These are phyloP conservation scores for Canis aureus DNA, from an alignment of 2,113 vertebrate genomes.

Conservation along the genomic window DNA sequence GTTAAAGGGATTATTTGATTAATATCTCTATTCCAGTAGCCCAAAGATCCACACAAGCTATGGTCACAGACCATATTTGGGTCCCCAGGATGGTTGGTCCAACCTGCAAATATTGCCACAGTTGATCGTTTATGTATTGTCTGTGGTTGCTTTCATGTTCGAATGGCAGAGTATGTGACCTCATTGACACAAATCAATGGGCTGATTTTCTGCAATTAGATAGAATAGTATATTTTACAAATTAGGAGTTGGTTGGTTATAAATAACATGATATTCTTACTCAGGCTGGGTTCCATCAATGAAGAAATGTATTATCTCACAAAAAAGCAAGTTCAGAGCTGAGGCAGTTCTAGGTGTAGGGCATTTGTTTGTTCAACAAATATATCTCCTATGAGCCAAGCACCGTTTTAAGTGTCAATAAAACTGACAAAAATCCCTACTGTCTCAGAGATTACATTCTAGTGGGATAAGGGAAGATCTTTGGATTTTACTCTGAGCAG, in stretches of 20 bases:
- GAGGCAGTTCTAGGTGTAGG: neutral
- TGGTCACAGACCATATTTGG: neutral
- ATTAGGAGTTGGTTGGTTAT: neutral
- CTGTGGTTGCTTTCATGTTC: neutral
- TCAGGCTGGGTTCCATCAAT: neutral
- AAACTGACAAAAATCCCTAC: neutral
- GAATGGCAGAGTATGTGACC: neutral
- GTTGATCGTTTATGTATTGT: neutral
- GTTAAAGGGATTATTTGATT: neutral
- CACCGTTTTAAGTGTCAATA: neutral
- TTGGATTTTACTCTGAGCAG: neutral
- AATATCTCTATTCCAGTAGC: neutral
- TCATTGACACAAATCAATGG: neutral
- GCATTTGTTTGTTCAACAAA: neutral
- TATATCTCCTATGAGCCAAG: neutral
- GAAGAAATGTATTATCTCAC: neutral
- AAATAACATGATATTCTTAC: neutral
- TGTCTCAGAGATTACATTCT: neutral
- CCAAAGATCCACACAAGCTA: neutral
- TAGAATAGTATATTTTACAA: neutral
- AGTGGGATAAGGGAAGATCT: neutral
- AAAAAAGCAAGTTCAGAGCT: neutral
- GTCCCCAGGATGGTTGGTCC: neutral
- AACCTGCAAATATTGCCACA: neutral
- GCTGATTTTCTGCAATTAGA: neutral